Evolutionary conservation across 2,113 vertebrate genomes (phyloP).

Genomic region (Piaya cayana): DNA sequence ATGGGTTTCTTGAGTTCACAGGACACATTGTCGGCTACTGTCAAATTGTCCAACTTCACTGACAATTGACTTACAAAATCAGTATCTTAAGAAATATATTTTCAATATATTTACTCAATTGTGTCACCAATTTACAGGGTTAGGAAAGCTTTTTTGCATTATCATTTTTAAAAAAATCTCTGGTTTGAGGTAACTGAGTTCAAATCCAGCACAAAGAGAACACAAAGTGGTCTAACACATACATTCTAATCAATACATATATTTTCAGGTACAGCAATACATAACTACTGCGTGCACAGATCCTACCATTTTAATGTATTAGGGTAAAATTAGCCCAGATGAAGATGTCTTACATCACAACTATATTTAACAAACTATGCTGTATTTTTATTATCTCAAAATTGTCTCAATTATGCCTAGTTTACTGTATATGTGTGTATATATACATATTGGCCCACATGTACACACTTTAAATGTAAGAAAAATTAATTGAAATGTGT

Average conservation of each 20-base stretch:
- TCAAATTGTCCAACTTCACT: background rate
- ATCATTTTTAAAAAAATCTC: background rate
- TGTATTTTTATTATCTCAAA: background rate
- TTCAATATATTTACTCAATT: background rate
- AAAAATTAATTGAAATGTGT: background rate
- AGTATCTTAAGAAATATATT: background rate
- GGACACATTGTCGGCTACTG: background rate
- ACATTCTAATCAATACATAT: background rate
- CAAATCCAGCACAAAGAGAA: constrained; percentile 23
- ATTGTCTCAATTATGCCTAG: background rate
- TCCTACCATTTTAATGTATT: background rate
- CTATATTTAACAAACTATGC: background rate
- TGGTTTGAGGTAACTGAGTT: background rate
- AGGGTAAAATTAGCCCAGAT: background rate
- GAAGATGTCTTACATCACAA: background rate
- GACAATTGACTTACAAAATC: background rate
- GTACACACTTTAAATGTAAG: background rate
- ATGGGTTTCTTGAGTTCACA: background rate
- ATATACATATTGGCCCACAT: background rate
- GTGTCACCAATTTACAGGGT: background rate
- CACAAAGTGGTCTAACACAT: background rate
- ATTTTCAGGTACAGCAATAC: constrained; percentile 6
- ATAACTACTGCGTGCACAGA: background rate
- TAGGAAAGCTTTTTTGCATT: background rate
- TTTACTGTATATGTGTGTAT: background rate